These are phyloP conservation scores for Drosophila pachea DNA, from an alignment of 1,140 invertebrate genomes.

Conservation along the genomic window DNA sequence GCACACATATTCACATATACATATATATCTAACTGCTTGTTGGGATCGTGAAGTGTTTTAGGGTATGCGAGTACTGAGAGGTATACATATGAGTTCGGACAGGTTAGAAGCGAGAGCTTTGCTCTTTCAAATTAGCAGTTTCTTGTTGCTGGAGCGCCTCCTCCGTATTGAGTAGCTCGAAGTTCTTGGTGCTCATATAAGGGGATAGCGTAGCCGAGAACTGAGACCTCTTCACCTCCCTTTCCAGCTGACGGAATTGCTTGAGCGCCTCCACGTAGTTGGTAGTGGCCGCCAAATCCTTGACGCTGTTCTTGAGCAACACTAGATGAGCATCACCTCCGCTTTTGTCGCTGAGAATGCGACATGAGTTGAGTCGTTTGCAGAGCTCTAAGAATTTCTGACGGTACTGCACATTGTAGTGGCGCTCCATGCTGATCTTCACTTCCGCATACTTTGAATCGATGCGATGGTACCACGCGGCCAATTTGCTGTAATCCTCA, in stretches of 20 bases:
- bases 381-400: slow-evolving; percentile 42
- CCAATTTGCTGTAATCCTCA: slow-evolving; percentile 46
- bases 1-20: no score
- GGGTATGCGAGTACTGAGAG: no score
- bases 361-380: slow-evolving; percentile 31
- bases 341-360: slow-evolving; percentile 28
- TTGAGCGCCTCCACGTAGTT: slow-evolving; percentile 27
- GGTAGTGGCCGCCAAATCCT: not conserved
- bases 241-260: slow-evolving; percentile 43
- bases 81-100: no score
- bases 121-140: slow-evolving; percentile 31
- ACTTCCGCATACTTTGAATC: slow-evolving; percentile 50
- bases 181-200: slow-evolving; percentile 59
- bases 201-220: slow-evolving; percentile 39
- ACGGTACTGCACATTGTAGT: slow-evolving; percentile 43
- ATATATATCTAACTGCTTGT: no score
- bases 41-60: no score
- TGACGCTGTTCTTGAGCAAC: not conserved
- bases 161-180: slow-evolving; percentile 48
- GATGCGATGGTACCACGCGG: slow-evolving; percentile 58
- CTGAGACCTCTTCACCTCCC: slow-evolving; percentile 34
- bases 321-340: slow-evolving; percentile 39
- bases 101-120: not conserved
- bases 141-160: slow-evolving; percentile 42
- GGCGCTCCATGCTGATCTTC: slow-evolving; percentile 43